Evolutionary conservation across 2,113 vertebrate genomes (phyloP), one percentile per base, ranked within the genome.

Genomic region (Halcyon senegalensis): DNA sequence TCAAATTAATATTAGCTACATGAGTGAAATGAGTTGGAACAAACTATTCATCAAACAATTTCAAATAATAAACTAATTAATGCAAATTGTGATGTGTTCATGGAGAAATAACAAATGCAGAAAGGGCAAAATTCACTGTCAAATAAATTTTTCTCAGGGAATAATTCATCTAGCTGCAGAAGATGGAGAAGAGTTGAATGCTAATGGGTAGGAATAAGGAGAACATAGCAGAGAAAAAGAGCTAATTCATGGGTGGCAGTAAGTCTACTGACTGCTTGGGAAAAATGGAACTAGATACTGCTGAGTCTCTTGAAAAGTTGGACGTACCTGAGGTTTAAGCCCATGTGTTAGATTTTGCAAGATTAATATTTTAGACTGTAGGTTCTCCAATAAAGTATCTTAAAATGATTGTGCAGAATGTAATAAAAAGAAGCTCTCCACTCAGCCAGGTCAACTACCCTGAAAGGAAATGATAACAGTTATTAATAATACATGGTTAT

Each of bases 51-150:
- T 94, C 77, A 96, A 97, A 94, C 41, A 84, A 87, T 92, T 96
- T 93, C 64, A 96, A 93, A 96, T 93, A 92, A 95, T 96, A 95
- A 96, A 93, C 83, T 90, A 95, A 95, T 94, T 95, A 97, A 95
- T 94, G 95, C 72, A 95, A 96, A 96, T 94, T 87, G 62, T 60
- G 64, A 82, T 93, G 76, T 84, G 73, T 94, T 94, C 83, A 82
- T 72, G 80, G 76, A 95, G 72, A 92, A 96, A 92, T 90, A 93
- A 93, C 84, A 91, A 94, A 94, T 60, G 73, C 84, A 95, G 84
- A 97, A 94, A 92, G 72, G 88, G 75, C 87, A 93, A 90, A 92
- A 94, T 95, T 87, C 87, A 73, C 83, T 92, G 88, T 81, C 83
- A 90, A 78, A 92, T 92, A n/a, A 88, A 93, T 93, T 93, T 79